Evolutionary conservation across 2,113 vertebrate genomes (phyloP).

Genomic region (Pycnonotus jocosus): DNA sequence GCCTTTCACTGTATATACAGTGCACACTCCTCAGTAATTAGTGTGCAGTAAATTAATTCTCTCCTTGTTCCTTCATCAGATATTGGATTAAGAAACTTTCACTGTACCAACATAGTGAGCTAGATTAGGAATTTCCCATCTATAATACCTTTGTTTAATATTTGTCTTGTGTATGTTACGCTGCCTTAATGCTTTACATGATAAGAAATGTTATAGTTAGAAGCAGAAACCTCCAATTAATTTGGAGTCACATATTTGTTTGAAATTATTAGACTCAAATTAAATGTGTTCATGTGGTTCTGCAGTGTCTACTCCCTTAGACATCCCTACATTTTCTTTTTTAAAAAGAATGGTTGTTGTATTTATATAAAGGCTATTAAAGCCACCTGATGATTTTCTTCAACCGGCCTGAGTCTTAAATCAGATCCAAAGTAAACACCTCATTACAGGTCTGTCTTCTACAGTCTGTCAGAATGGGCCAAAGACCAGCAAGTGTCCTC

Average conservation of each 20-base stretch:
- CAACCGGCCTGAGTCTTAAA: not conserved
- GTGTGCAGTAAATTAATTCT: constrained; percentile 78
- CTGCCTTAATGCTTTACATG: constrained; percentile 46
- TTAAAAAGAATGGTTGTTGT: not conserved
- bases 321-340: not conserved
- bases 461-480: not conserved
- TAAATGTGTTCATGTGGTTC: not conserved
- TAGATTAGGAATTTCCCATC: constrained; percentile 57
- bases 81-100: constrained; percentile 73
- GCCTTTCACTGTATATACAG: constrained; percentile 68
- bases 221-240: constrained; percentile 55
- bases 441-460: not conserved
- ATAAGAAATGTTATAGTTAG: constrained; percentile 58
- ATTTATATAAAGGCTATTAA: not conserved
- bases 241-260: constrained; percentile 25
- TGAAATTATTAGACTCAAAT: constrained; percentile 40
- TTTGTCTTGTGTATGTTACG: constrained; percentile 49
- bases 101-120: constrained; percentile 57
- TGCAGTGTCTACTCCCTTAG: not conserved
- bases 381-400: not conserved
- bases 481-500: not conserved
- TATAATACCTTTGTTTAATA: constrained; percentile 63
- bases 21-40: constrained; percentile 73
- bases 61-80: constrained; percentile 74
- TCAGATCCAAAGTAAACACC: constrained; percentile 11